phyloP scores from a whole-genome alignment of 2,797 vertebrate species.

The Labeo calbasu region DNA sequence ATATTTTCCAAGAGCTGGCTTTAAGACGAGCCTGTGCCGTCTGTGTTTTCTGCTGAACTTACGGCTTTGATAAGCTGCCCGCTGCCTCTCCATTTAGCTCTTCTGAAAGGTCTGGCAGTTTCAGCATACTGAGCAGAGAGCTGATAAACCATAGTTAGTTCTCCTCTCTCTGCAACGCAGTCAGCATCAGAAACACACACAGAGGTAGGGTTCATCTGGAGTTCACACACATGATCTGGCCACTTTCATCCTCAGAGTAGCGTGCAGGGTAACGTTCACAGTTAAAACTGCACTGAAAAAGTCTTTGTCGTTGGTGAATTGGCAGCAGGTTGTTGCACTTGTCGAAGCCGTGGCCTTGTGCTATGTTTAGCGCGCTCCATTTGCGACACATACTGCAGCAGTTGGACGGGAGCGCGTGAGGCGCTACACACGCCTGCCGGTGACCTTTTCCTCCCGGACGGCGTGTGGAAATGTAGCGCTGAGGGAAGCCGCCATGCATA shows the following conservation, averaged over 20 bases:
- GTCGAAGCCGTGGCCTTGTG: slow-evolving; percentile 18
- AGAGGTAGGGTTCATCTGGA: slow-evolving; percentile 6
- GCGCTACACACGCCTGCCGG: slow-evolving; percentile 22
- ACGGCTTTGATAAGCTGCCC: background rate
- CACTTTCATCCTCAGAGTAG: background rate
- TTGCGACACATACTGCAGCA: slow-evolving; percentile 13
- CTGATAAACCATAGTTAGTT: slow-evolving; percentile 30
- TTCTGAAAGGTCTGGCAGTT: slow-evolving; percentile 18
- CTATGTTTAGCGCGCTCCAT: slow-evolving; percentile 52
- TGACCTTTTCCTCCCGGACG: slow-evolving; percentile 46
- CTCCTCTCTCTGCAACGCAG: background rate
- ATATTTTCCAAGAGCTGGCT: background rate
- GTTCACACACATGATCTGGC: slow-evolving; percentile 7
- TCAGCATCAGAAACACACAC: slow-evolving; percentile 7
- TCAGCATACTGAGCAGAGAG: background rate
- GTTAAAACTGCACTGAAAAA: background rate
- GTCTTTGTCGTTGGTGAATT: background rate
- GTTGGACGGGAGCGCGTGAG: slow-evolving; percentile 46
- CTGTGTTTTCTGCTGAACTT: background rate
- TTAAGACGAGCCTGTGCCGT: background rate
- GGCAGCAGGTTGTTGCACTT: slow-evolving; percentile 21
- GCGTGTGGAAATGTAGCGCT: slow-evolving; percentile 19
- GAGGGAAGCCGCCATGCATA: slow-evolving; percentile 20
- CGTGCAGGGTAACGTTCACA: background rate
- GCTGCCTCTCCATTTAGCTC: background rate